Evolutionary conservation across 2,113 vertebrate genomes (phyloP).

Genomic region (Rhinolophus ferrumequinum): DNA sequence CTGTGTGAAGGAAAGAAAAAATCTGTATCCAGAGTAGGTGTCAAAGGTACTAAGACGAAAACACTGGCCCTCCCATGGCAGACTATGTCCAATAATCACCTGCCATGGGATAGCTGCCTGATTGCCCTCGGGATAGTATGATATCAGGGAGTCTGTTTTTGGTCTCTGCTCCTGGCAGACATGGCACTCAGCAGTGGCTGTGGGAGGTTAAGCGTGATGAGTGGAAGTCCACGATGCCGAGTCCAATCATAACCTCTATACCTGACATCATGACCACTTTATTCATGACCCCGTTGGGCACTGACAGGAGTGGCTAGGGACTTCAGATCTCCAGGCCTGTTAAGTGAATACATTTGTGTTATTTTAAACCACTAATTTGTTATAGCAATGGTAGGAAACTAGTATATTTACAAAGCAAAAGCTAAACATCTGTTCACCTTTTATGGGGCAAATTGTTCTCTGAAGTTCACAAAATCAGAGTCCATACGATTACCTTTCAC

Average conservation of each 20-base stretch:
- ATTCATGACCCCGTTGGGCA: background rate
- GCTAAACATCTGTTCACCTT: background rate
- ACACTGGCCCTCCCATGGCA: too few relatives aligned
- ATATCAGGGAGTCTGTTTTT: background rate
- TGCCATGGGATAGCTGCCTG: too few relatives aligned
- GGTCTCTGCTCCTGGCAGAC: too few relatives aligned
- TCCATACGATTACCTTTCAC: background rate
- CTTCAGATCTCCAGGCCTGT: background rate
- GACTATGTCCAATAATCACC: too few relatives aligned
- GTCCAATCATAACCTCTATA: too few relatives aligned
- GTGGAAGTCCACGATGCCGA: background rate
- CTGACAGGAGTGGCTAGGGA: background rate
- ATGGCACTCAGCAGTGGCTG: background rate
- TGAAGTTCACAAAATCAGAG: background rate
- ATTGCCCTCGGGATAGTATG: too few relatives aligned
- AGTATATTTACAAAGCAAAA: background rate
- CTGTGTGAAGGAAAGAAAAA: too few relatives aligned
- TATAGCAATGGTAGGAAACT: background rate
- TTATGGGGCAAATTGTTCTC: background rate
- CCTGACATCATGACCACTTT: background rate
- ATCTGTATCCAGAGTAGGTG: too few relatives aligned
- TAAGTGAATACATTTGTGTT: background rate
- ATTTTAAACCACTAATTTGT: background rate
- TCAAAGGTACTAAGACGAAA: too few relatives aligned
- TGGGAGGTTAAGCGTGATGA: too few relatives aligned